Conservation (phyloP, 2,797 vertebrate genomes). For the Masticophis lateralis region DNA sequence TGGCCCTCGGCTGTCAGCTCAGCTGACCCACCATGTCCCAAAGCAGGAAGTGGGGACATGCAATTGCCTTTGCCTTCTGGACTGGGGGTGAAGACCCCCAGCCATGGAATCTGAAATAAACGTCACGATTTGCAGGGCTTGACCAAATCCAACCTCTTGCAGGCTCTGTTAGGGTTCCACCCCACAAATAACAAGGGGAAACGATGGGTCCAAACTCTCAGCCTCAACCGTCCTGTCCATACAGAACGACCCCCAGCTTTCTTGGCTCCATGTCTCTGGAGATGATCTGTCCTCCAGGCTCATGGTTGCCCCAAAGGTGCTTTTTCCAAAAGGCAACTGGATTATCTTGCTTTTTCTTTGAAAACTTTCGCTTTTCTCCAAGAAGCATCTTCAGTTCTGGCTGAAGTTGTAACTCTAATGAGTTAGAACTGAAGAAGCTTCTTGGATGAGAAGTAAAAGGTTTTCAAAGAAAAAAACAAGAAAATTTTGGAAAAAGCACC, state of each 20-base stretch:
- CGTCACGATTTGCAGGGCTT: background rate
- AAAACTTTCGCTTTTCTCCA: background rate
- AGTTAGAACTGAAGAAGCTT: background rate
- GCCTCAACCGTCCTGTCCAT: conserved; percentile 44
- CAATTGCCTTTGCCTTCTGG: too few species aligned
- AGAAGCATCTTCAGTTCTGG: background rate
- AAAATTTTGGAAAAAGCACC: background rate
- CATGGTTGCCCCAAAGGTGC: background rate
- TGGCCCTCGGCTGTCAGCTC: background rate
- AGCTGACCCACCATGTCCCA: accelerated
- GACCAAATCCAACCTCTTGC: background rate
- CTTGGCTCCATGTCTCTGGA: background rate
- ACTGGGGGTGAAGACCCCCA: accelerated
- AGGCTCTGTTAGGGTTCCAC: accelerated
- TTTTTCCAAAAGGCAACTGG: background rate
- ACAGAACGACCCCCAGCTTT: background rate
- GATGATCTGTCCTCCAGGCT: background rate
- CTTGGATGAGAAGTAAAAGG: background rate
- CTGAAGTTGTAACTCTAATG: background rate
- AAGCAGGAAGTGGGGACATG: background rate
- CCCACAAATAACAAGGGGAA: background rate
- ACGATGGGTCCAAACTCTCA: background rate
- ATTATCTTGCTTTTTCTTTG: background rate
- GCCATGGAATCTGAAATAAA: background rate
- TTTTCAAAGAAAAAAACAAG: background rate